Percentiles rank a stretch among this genome's conserved stretches.
These are phyloP conservation scores for Enteromius mattozi DNA, from an alignment of 2,797 vertebrate species.

Conservation along the genomic window DNA sequence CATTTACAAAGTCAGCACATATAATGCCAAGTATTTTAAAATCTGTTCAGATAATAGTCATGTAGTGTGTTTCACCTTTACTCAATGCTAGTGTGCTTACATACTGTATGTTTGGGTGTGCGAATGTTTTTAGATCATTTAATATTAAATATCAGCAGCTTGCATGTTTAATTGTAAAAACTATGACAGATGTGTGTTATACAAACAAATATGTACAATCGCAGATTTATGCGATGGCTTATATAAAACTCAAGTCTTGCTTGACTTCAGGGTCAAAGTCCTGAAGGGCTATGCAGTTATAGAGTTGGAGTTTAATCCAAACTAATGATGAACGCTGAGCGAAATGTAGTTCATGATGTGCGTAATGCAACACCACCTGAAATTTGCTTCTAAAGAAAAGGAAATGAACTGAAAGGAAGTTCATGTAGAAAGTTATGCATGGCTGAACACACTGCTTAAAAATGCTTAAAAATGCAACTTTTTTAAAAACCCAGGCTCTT, in stretches of 20 bases:
- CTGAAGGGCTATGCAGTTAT: neutral
- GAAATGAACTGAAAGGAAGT: neutral
- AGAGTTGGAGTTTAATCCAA: neutral
- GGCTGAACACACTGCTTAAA: neutral
- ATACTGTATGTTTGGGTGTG: no score
- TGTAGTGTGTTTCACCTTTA: neutral
- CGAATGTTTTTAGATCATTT: neutral
- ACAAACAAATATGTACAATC: neutral
- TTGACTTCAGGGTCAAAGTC: neutral
- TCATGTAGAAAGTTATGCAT: neutral
- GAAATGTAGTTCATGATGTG: neutral
- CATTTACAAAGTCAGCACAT: neutral
- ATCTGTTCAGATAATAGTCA: neutral
- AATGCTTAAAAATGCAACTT: neutral
- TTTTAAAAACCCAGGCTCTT: neutral
- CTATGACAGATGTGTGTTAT: neutral
- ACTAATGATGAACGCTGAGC: constrained; percentile 3
- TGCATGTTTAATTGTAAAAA: neutral
- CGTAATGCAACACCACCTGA: neutral
- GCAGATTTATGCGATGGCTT: neutral
- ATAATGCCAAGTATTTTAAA: neutral
- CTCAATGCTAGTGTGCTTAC: neutral
- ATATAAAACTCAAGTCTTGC: neutral
- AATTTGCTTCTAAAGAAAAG: neutral
- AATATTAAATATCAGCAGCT: neutral